Evolutionary conservation across 2,797 vertebrate genomes (phyloP).

Genomic region (Picus viridis): DNA sequence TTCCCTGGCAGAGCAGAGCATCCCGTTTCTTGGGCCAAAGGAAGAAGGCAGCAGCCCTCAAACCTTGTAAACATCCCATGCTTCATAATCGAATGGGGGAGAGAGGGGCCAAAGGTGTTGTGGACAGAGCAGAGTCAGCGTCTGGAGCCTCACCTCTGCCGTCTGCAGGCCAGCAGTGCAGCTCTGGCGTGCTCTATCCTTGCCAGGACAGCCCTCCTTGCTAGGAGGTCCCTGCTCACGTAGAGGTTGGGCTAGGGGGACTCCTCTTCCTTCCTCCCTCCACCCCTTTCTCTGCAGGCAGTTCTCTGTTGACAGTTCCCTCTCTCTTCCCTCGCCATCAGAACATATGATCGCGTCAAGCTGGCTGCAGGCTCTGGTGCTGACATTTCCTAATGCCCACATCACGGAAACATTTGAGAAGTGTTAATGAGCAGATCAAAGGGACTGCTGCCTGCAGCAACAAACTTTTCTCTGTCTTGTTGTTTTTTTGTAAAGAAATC

Average conservation of each 20-base stretch:
- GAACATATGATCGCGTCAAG: slow-evolving; percentile 78
- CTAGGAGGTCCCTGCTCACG: not conserved
- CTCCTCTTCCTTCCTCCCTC: not conserved
- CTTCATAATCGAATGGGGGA: not conserved
- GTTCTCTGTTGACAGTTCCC: slow-evolving; percentile 78
- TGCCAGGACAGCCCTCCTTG: not conserved
- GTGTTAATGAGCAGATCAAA: slow-evolving; percentile 83
- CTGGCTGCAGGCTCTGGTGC: slow-evolving; percentile 77
- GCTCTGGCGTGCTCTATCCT: not conserved
- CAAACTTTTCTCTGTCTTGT: slow-evolving; percentile 53
- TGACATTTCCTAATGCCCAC: slow-evolving; percentile 82
- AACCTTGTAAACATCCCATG: not conserved
- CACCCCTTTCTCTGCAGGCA: not conserved
- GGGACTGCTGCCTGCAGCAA: slow-evolving; percentile 79
- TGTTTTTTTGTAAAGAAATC: slow-evolving; percentile 43
- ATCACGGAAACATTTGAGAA: slow-evolving; percentile 74
- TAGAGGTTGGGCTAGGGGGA: not conserved
- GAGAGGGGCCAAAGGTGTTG: not conserved
- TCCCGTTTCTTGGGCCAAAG: not conserved
- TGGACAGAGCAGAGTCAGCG: not conserved
- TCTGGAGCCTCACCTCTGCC: not conserved
- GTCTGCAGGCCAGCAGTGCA: not conserved
- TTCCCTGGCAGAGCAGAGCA: not conserved
- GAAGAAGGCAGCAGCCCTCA: not conserved
- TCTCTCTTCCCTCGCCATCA: slow-evolving; percentile 74